phyloP scores from a whole-genome alignment of 2,888 invertebrate species.

The Archaeoteleia sp. region DNA sequence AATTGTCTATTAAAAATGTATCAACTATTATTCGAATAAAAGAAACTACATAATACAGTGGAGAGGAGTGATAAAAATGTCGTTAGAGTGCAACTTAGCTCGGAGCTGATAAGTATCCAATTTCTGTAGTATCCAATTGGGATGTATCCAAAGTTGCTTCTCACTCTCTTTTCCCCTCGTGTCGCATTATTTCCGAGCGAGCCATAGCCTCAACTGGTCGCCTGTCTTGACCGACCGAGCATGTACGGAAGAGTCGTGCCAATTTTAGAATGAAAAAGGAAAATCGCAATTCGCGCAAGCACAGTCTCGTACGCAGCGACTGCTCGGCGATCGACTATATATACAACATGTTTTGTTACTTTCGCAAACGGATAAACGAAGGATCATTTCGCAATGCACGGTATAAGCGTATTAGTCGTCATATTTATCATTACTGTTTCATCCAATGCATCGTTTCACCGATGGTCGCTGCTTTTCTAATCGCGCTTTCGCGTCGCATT shows the following conservation, averaged over 20 bases:
- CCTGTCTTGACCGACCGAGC: conserved; percentile 51
- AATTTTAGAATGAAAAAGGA: conserved; percentile 53
- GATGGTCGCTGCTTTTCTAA: conserved; percentile 51
- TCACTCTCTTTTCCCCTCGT: conserved; percentile 38
- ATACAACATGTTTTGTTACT: not conserved
- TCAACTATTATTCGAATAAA: not conserved
- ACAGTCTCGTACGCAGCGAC: conserved; percentile 50
- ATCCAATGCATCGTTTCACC: conserved; percentile 34
- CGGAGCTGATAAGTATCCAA: conserved; percentile 13
- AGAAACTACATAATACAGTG: not conserved
- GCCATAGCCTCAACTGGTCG: conserved; percentile 39
- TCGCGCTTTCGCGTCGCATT: conserved; percentile 44
- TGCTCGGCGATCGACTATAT: conserved; percentile 47
- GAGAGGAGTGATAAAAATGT: not conserved
- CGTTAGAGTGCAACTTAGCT: not conserved
- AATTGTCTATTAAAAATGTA: no score
- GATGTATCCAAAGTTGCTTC: conserved; percentile 39
- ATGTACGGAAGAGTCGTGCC: conserved; percentile 53
- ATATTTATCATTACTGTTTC: conserved; percentile 29
- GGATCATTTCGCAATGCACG: conserved; percentile 11
- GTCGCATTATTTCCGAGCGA: conserved; percentile 32
- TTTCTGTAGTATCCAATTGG: conserved; percentile 42
- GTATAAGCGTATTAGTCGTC: conserved; percentile 38
- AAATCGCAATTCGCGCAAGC: conserved; percentile 43
- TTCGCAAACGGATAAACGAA: not conserved